Base-by-base conservation (phyloP, 1,140 invertebrate species). In the Drosophila truncata region DNA sequence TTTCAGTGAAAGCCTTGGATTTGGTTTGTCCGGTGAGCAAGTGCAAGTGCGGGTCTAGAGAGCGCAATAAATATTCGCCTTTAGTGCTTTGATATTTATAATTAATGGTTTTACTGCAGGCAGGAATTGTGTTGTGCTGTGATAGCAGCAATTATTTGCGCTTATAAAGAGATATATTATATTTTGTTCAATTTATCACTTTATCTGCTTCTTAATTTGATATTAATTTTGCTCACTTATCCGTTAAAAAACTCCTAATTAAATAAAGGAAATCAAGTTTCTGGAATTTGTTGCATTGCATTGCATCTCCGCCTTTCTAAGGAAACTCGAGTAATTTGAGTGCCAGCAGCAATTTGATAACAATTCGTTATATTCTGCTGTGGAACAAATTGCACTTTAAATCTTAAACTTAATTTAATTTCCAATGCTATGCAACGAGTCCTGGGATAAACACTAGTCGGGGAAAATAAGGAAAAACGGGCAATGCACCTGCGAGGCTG, bases 401-500 rank as follows among this genome's bases (percentile, higher is more conserved):
- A 75, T 85, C 83, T 71, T 75, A 79, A 78, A 71, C 58, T 62
- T 86, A 71, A 85, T 85, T 86, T 86, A 66, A 85, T 85, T 86
- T 86, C 44, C 69, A 78, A 70, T 74, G 82, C 67, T 66, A 60
- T 78, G 65, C 62, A 78, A 67, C 8, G 23, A 35, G 35, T 60
- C 20, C 16, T 7, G 27, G 39, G 69, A 20, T 58, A 42, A 46
- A 13, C 20, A 27, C 7, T 41, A 33, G 52, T 50, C 31, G 25
- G 35, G 44, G 58, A 60, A 60, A 60, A 42, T 46, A 29, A 27
- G 23, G 50, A 42, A 9, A 46, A 39, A 58, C 41, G 50, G 67
- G 44, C 66, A 72, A 62, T 69, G 82, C 82, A 81, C 82, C 82
- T 85, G 82, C 33, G 49, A 64, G 41, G 46, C 50, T 39, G 52